Base-by-base conservation (phyloP, 1,140 invertebrate genomes). In the Drosophila lacertosa region DNA sequence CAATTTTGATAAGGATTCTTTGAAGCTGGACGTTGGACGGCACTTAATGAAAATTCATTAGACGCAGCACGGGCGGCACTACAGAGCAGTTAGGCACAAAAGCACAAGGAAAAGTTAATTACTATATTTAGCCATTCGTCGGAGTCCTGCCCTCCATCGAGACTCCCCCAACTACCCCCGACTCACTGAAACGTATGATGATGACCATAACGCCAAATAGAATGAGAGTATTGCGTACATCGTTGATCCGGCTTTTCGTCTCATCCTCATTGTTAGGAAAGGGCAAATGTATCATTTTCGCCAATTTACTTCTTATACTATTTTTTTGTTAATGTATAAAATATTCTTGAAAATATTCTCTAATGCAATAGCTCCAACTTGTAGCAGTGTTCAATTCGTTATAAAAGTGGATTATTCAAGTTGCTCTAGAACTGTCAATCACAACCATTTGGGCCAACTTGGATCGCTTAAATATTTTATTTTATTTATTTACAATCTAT, bases 161-260 rank as follows among this genome's bases (percentile, higher is more conserved):
- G n/a, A n/a, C n/a, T n/a, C n/a, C n/a, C n/a, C n/a, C n/a, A n/a
- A n/a, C n/a, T 35, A 0, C 33, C 10, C 33, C 7, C 4, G n/a
- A 51, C 48, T 51, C 15, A 51, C 48, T 51, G 6, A 51, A 18
- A 51, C 48, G 48, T 32, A 51, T 33, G 15, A 51, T 11, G 4
- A 51, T 5, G 10, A 51, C 29, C 48, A 51, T 51, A 11, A 33
- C 48, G 10, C 48, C 48, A 11, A 51, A 51, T 0, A 51, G 15
- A 32, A 51, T 18, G 16, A 51, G 20, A 3, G 48, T 51, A 5
- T 20, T 35, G 1, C 29, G 29, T 10, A 51, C 29, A 33, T 33
- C 48, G 15, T 4, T 10, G 15, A 33, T 33, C n/a, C 48, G 48
- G 4, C 48, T 16, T 29, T 51, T 51, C 11, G 15, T 16, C 13